phyloP scores from a whole-genome alignment of 1,140 invertebrate genomes.

The Drosophila simulans region DNA sequence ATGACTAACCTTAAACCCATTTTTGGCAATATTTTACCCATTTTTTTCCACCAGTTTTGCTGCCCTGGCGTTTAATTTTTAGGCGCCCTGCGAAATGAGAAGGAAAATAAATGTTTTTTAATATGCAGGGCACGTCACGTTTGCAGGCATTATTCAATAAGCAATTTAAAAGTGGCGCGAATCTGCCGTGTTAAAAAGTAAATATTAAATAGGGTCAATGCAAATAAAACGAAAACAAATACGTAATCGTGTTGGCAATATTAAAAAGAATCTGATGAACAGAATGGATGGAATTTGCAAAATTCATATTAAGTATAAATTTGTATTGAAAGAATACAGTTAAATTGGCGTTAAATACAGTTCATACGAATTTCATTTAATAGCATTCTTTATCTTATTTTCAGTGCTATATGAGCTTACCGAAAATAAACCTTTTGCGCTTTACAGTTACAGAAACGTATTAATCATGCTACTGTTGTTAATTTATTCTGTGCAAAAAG shows the following conservation, averaged over 20 bases:
- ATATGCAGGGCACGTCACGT: conserved; percentile 52
- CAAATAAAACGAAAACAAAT: not conserved
- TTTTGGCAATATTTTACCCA: conserved; percentile 27
- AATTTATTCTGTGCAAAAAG: not conserved
- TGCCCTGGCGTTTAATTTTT: conserved; percentile 56
- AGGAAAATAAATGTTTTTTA: conserved; percentile 56
- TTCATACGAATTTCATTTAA: not conserved
- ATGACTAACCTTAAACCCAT: conserved; percentile 47
- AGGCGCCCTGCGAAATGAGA: conserved; percentile 33
- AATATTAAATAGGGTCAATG: conserved; percentile 32
- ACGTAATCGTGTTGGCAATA: not conserved
- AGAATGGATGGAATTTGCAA: not conserved
- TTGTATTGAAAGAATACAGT: not conserved
- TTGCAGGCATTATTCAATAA: conserved; percentile 63
- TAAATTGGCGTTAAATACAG: not conserved
- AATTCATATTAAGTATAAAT: not conserved
- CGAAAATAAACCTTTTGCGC: not conserved
- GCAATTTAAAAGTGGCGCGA: conserved; percentile 27
- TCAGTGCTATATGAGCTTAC: not conserved
- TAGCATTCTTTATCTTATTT: not conserved
- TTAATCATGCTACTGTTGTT: not conserved
- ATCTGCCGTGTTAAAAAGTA: conserved; percentile 19
- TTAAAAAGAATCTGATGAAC: not conserved
- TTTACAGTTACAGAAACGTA: not conserved
- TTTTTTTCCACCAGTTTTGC: conserved; percentile 3